These are phyloP conservation scores for Podiceps cristatus DNA, from an alignment of 2,113 vertebrate genomes.

Conservation along the genomic window DNA sequence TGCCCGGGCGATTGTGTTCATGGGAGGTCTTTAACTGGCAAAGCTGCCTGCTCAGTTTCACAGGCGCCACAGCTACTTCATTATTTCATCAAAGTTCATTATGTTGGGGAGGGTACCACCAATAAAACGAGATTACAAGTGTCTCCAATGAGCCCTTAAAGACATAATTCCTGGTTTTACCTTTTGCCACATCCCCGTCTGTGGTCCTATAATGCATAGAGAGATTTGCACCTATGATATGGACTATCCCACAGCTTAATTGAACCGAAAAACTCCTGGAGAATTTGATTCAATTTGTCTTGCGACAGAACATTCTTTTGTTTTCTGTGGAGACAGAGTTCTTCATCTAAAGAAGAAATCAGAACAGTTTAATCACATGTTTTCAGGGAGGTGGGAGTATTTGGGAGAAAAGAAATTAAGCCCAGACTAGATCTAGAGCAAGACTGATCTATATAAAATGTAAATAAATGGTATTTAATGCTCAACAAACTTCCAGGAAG, in stretches of 20 bases:
- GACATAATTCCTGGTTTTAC: conserved; percentile 73
- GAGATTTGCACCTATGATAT: conserved; percentile 73
- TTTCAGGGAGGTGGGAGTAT: conserved; percentile 32
- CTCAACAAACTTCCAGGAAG: not conserved
- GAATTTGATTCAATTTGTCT: conserved; percentile 72
- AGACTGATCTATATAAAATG: not conserved
- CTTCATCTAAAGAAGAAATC: conserved; percentile 64
- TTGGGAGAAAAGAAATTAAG: not conserved
- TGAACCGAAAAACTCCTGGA: conserved; percentile 36
- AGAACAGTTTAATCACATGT: conserved; percentile 54
- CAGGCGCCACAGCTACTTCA: conserved; percentile 77
- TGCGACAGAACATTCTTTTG: conserved; percentile 36
- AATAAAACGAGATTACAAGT: conserved; percentile 80
- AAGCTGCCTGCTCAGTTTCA: conserved; percentile 72
- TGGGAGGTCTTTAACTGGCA: conserved; percentile 77
- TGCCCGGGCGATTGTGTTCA: conserved; percentile 68
- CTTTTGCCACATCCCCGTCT: conserved; percentile 72
- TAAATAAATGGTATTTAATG: not conserved
- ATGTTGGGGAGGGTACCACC: conserved; percentile 74
- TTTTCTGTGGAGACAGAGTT: conserved; percentile 39
- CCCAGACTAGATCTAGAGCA: conserved; percentile 2
- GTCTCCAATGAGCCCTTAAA: conserved; percentile 77
- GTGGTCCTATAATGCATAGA: conserved; percentile 59
- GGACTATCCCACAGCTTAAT: conserved; percentile 54
- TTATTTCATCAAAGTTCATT: conserved; percentile 84